phyloP scores from a whole-genome alignment of 2,888 invertebrate species.

The Drosophila falleni region DNA sequence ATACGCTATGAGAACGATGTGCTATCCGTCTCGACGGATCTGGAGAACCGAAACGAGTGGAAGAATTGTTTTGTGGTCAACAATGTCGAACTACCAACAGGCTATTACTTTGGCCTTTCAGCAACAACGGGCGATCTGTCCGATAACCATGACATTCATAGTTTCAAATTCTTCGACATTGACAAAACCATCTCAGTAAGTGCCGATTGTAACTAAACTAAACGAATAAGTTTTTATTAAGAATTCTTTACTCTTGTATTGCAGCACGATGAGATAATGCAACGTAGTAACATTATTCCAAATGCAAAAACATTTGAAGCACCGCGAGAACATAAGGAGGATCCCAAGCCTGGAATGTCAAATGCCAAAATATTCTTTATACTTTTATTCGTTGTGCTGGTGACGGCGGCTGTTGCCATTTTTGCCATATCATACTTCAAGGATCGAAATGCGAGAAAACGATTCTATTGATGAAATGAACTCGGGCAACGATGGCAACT shows the following conservation, averaged over 20 bases:
- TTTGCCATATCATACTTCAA: slow-evolving; percentile 97
- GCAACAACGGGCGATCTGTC: slow-evolving; percentile 98
- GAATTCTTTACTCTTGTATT: not conserved
- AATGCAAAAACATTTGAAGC: slow-evolving; percentile 95
- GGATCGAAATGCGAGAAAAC: slow-evolving; percentile 95
- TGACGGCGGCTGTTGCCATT: slow-evolving; percentile 92
- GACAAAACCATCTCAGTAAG: slow-evolving; percentile 89
- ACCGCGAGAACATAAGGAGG: slow-evolving; percentile 95
- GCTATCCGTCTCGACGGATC: slow-evolving; percentile 95
- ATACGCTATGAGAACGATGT: slow-evolving; percentile 96
- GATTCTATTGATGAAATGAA: slow-evolving; percentile 86
- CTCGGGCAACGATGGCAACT: not conserved
- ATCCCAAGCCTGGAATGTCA: slow-evolving; percentile 94
- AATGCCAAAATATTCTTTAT: slow-evolving; percentile 96
- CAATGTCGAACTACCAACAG: slow-evolving; percentile 96
- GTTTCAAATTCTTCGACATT: slow-evolving; percentile 96
- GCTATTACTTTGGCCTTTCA: slow-evolving; percentile 96
- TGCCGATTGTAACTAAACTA: not conserved
- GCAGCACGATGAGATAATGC: slow-evolving; percentile 85
- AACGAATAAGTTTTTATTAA: not conserved
- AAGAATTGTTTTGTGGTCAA: slow-evolving; percentile 95
- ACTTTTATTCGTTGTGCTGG: slow-evolving; percentile 93
- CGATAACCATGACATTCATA: slow-evolving; percentile 97
- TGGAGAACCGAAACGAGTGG: slow-evolving; percentile 97
- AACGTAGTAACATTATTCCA: slow-evolving; percentile 93